Percentiles rank a stretch among this genome's conserved stretches.
Conservation (phyloP, 2,113 vertebrate genomes). For the Hemibagrus wyckioides region DNA sequence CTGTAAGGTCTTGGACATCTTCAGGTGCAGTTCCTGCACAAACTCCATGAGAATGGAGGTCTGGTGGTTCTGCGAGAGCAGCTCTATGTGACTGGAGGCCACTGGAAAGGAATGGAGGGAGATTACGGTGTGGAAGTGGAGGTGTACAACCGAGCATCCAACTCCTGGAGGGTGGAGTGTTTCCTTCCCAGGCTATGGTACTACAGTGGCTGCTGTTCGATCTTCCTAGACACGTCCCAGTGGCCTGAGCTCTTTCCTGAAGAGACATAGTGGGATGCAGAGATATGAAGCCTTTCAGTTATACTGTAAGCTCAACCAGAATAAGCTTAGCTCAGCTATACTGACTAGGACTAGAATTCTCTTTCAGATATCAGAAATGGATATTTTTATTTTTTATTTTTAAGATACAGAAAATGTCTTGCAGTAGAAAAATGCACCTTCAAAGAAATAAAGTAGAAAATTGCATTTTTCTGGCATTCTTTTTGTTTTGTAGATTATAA, state of each 20-base stretch:
- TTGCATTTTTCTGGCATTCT: not conserved
- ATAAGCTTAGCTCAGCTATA: not conserved
- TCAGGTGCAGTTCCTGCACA: conserved; percentile 91
- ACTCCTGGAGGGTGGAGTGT: conserved; percentile 82
- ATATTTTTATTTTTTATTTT: not conserved
- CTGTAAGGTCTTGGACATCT: not conserved
- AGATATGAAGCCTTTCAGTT: not conserved
- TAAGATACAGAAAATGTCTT: not conserved
- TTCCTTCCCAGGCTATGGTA: conserved; percentile 90
- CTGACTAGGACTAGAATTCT: not conserved
- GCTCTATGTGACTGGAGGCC: conserved; percentile 87
- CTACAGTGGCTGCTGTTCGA: conserved; percentile 84
- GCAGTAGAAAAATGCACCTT: not conserved
- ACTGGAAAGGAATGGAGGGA: conserved; percentile 95
- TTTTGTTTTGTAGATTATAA: not conserved
- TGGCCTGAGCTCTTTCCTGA: conserved; percentile 80
- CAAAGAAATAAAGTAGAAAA: not conserved
- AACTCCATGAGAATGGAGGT: conserved; percentile 90
- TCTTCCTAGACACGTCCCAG: conserved; percentile 86
- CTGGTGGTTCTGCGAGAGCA: conserved; percentile 80
- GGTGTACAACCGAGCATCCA: conserved; percentile 77
- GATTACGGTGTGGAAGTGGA: conserved; percentile 95
- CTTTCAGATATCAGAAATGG: not conserved
- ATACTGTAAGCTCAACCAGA: not conserved
- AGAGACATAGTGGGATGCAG: conserved; percentile 49